Conservation (phyloP, 2,888 invertebrate genomes). For the Drosophila antonietae region DNA sequence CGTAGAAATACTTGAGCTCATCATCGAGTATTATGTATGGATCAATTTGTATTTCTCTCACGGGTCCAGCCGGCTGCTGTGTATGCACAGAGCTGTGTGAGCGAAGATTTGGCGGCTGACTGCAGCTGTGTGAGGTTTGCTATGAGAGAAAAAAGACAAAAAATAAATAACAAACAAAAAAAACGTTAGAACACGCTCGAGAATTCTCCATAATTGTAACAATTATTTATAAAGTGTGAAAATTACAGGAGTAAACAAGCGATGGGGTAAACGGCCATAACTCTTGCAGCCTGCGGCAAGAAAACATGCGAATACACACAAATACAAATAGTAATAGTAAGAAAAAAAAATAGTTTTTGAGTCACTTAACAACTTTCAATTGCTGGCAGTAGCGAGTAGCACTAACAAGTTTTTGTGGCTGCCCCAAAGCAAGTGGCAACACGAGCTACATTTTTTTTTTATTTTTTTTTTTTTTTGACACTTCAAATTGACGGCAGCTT, state of each 20-base stretch:
- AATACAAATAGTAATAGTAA: background rate
- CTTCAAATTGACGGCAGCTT: conserved; percentile 39
- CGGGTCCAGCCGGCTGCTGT: conserved; percentile 90
- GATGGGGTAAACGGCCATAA: conserved; percentile 36
- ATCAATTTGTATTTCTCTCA: conserved; percentile 92
- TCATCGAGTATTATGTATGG: conserved; percentile 94
- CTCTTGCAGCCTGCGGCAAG: conserved; percentile 11
- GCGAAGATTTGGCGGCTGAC: conserved; percentile 75
- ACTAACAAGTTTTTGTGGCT: conserved; percentile 54
- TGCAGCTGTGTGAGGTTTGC: conserved; percentile 66
- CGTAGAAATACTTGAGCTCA: conserved; percentile 94
- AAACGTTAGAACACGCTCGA: conserved; percentile 22
- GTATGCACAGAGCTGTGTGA: conserved; percentile 91
- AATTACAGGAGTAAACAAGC: conserved; percentile 48
- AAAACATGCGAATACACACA: background rate
- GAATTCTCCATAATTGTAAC: conserved; percentile 43
- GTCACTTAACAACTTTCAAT: conserved; percentile 78
- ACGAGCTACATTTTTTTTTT: conserved; percentile 19
- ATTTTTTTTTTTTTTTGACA: conserved; percentile 37
- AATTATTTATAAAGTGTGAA: conserved; percentile 64
- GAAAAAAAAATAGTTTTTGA: conserved; percentile 38
- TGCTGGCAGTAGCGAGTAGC: conserved; percentile 46
- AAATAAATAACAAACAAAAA: background rate
- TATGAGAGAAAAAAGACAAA: conserved; percentile 15
- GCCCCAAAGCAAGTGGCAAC: conserved; percentile 28